Conservation (phyloP, 2,888 invertebrate genomes). For the Tachina fera region DNA sequence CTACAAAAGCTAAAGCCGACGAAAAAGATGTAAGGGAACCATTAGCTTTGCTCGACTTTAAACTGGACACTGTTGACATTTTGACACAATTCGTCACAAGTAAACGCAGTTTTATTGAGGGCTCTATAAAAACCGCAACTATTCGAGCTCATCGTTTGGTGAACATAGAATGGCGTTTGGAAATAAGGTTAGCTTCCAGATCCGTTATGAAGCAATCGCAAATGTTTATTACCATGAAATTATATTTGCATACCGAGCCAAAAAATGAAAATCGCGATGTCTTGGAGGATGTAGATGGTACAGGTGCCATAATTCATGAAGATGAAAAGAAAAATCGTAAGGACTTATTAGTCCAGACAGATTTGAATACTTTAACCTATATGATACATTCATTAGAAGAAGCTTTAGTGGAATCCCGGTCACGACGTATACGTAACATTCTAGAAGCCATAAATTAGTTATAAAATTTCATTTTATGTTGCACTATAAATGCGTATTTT, state of each 20-base stretch:
- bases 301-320: constrained; percentile 74
- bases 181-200: constrained; percentile 86
- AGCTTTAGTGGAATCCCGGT: constrained; percentile 86
- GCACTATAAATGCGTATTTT: not conserved
- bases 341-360: constrained; percentile 84
- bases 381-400: constrained; percentile 86
- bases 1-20: constrained; percentile 87
- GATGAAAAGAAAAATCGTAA: constrained; percentile 80
- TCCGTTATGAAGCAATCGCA: constrained; percentile 85
- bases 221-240: constrained; percentile 86
- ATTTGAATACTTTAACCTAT: constrained; percentile 86
- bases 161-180: constrained; percentile 87
- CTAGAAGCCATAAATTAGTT: constrained; percentile 79
- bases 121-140: constrained; percentile 80
- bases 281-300: constrained; percentile 73
- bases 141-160: constrained; percentile 81
- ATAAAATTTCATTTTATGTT: not conserved
- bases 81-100: constrained; percentile 81
- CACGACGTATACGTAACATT: constrained; percentile 83
- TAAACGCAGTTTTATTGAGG: constrained; percentile 80
- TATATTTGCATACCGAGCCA: constrained; percentile 83
- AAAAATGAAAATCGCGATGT: constrained; percentile 81
- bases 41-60: constrained; percentile 74
- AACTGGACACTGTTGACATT: constrained; percentile 78
- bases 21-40: constrained; percentile 75